Percentiles rank a stretch among this genome's conserved stretches.
phyloP scores from a whole-genome alignment of 2,888 invertebrate genomes.

The Idaea straminata region DNA sequence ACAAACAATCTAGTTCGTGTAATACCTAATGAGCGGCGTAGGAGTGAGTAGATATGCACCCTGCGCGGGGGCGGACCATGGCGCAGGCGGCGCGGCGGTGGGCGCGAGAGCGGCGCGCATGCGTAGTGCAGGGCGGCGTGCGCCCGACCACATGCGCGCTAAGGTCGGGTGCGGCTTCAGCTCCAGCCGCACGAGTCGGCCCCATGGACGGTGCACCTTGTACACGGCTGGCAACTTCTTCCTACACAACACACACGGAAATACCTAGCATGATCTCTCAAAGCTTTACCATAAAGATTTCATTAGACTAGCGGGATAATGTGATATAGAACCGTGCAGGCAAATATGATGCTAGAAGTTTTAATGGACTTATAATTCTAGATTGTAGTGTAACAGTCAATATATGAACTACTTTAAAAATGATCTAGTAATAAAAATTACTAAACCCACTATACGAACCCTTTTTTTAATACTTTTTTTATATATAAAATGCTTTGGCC shows the following conservation, averaged over 20 bases:
- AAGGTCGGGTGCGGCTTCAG: constrained; percentile 92
- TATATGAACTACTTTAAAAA: too few relatives aligned
- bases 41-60: constrained; percentile 89
- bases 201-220: constrained; percentile 86
- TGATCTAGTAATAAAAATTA: too few relatives aligned
- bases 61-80: constrained; percentile 83
- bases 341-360: too few relatives aligned
- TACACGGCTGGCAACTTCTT: constrained; percentile 89
- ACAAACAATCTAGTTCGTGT: too few relatives aligned
- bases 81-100: constrained; percentile 90
- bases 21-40: constrained; percentile 65
- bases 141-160: constrained; percentile 83
- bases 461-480: too few relatives aligned
- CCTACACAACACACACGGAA: constrained; percentile 42
- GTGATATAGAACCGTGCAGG: too few relatives aligned
- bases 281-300: neutral
- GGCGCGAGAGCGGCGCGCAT: constrained; percentile 88
- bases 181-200: constrained; percentile 83
- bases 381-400: too few relatives aligned
- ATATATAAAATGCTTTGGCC: too few relatives aligned
- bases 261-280: neutral
- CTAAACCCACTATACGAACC: too few relatives aligned
- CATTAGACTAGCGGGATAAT: neutral
- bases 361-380: too few relatives aligned
- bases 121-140: constrained; percentile 83